These are phyloP conservation scores for Psix sp. DNA, from an alignment of 1,140 invertebrate species.

Conservation along the genomic window DNA sequence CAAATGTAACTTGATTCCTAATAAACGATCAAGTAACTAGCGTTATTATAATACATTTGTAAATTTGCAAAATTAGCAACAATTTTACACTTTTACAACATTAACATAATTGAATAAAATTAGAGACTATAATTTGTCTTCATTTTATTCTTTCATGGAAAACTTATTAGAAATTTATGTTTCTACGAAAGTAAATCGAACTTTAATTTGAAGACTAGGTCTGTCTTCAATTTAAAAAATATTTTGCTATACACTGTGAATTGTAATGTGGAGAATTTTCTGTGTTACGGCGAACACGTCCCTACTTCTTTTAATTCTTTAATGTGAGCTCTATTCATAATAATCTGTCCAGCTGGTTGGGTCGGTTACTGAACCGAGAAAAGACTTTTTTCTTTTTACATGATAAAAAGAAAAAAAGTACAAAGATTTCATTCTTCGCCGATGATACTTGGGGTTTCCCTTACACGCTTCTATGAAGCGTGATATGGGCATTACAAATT, in stretches of 20 bases:
- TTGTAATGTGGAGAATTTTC: slow-evolving; percentile 48
- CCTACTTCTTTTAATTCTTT: slow-evolving; percentile 38
- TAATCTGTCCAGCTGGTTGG: slow-evolving; percentile 50
- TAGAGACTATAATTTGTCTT: slow-evolving; percentile 12
- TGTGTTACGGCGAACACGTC: slow-evolving; percentile 20
- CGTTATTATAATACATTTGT: no score
- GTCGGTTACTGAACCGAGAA: slow-evolving; percentile 38
- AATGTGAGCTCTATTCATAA: slow-evolving; percentile 38
- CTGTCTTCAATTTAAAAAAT: slow-evolving; percentile 50
- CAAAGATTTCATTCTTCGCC: slow-evolving; percentile 22
- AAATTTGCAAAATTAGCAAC: no score
- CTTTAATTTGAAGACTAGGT: slow-evolving; percentile 20
- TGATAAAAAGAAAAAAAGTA: slow-evolving; percentile 14
- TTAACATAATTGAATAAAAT: no score
- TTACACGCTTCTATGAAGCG: slow-evolving; percentile 46
- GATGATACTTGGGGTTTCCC: slow-evolving; percentile 32
- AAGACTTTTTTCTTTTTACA: slow-evolving; percentile 32
- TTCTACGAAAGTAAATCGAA: slow-evolving; percentile 39
- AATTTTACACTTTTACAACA: no score
- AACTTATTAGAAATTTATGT: slow-evolving; percentile 32
- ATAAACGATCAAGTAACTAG: no score
- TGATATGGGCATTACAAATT: slow-evolving; percentile 14
- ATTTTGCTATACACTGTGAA: slow-evolving; percentile 41
- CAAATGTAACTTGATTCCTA: no score
- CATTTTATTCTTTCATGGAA: slow-evolving; percentile 36